These are phyloP conservation scores for Lerema accius DNA, from an alignment of 1,140 invertebrate species.

Conservation along the genomic window DNA sequence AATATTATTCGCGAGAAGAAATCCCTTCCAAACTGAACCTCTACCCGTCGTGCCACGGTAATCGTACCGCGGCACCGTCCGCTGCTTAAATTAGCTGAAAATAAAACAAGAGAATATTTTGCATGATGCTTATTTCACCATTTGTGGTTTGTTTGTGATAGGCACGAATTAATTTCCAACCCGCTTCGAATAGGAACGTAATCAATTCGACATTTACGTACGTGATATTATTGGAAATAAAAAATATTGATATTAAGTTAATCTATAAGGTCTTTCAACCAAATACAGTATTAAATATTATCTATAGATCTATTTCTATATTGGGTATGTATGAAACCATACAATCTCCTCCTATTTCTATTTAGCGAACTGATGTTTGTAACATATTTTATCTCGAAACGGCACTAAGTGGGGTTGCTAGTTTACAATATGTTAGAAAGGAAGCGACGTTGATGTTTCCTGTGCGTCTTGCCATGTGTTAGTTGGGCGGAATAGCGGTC, in stretches of 20 bases:
- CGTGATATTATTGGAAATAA: too few species aligned
- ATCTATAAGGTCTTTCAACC: too few species aligned
- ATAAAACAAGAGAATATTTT: conserved; percentile 33
- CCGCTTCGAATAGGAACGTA: background rate
- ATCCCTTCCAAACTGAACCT: conserved; percentile 46
- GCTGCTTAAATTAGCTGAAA: conserved; percentile 31
- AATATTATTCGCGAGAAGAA: conserved; percentile 66
- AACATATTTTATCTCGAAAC: background rate
- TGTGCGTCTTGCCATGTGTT: background rate
- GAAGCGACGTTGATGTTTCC: background rate
- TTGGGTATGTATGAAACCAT: too few species aligned
- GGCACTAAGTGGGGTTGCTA: background rate
- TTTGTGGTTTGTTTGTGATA: background rate
- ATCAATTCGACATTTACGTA: too few species aligned
- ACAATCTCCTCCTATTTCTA: too few species aligned
- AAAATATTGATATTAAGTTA: too few species aligned
- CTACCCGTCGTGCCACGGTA: conserved; percentile 37
- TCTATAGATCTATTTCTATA: too few species aligned
- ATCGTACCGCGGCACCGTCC: conserved; percentile 36
- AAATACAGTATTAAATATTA: too few species aligned
- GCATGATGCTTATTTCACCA: conserved; percentile 20
- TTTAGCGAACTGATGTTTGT: background rate
- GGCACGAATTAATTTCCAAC: background rate
- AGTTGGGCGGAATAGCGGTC: background rate
- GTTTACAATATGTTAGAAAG: background rate